Conservation (phyloP, 2,888 invertebrate genomes). For the Taenaris catops region DNA sequence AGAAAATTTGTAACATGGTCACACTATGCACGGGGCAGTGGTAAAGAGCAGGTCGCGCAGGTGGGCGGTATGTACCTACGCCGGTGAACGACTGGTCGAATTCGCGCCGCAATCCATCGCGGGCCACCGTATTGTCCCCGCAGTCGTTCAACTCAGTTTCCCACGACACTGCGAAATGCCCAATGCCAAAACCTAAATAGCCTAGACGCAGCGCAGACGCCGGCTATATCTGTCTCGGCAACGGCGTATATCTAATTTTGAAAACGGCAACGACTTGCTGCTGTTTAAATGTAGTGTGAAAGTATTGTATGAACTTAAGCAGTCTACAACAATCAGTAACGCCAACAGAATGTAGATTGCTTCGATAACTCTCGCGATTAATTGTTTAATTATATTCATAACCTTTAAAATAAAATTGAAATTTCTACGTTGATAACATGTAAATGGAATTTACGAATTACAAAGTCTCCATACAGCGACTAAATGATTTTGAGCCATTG, state of each 20-base stretch:
- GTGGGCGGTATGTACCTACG: constrained; percentile 21
- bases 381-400: too few relatives aligned
- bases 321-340: too few relatives aligned
- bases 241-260: constrained; percentile 43
- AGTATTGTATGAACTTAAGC: neutral
- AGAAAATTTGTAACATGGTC: too few relatives aligned
- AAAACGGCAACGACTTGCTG: constrained; percentile 31
- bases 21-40: constrained; percentile 11
- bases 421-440: too few relatives aligned
- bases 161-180: constrained; percentile 70
- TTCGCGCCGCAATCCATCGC: constrained; percentile 17
- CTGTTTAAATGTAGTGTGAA: constrained; percentile 3
- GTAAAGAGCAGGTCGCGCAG: constrained; percentile 18
- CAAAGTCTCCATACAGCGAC: constrained; percentile 1
- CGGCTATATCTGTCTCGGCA: constrained; percentile 66
- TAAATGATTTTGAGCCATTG: constrained; percentile 2
- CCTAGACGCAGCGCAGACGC: constrained; percentile 75
- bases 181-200: constrained; percentile 75
- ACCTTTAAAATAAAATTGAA: too few relatives aligned
- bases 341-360: too few relatives aligned
- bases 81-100: constrained; percentile 23
- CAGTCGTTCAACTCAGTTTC: constrained; percentile 79
- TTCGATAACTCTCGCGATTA: too few relatives aligned
- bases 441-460: constrained; percentile 2
- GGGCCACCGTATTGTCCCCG: constrained; percentile 55